Percentiles rank a stretch among this genome's conserved stretches.
Evolutionary conservation across 2,797 vertebrate genomes (phyloP).

Genomic region (Hemibagrus guttatus): DNA sequence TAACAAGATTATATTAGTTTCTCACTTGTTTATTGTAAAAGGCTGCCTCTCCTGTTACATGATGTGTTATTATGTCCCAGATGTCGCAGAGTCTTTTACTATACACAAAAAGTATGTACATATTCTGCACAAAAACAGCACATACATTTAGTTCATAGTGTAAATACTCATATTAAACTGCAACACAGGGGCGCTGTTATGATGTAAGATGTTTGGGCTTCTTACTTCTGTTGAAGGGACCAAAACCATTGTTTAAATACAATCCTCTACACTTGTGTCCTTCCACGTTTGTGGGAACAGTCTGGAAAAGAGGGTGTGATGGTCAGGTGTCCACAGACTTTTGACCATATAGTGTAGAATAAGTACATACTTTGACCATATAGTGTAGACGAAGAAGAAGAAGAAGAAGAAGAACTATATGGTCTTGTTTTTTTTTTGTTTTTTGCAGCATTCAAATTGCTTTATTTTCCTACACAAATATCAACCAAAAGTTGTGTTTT

Average conservation of each 20-base stretch:
- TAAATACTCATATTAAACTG: too few species aligned
- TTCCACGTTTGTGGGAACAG: not conserved
- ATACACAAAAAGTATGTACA: too few species aligned
- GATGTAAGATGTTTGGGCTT: not conserved
- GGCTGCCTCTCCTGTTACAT: too few species aligned
- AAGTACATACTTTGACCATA: too few species aligned
- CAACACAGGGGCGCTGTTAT: not conserved
- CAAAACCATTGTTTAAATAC: not conserved
- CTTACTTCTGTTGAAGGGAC: not conserved
- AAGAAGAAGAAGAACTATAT: too few species aligned
- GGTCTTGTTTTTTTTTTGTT: not conserved
- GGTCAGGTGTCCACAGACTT: not conserved
- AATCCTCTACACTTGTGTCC: not conserved
- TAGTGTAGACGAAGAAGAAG: too few species aligned
- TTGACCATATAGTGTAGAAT: not conserved
- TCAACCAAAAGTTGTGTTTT: not conserved
- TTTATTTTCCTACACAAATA: not conserved
- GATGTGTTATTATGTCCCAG: too few species aligned
- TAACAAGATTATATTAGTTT: not conserved
- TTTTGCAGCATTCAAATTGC: not conserved
- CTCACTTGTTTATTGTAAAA: not conserved
- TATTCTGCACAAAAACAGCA: too few species aligned
- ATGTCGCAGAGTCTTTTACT: too few species aligned
- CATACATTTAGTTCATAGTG: too few species aligned
- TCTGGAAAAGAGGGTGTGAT: not conserved